These are phyloP conservation scores for Thunnus albacares DNA, from an alignment of 2,797 vertebrate species.

Conservation along the genomic window DNA sequence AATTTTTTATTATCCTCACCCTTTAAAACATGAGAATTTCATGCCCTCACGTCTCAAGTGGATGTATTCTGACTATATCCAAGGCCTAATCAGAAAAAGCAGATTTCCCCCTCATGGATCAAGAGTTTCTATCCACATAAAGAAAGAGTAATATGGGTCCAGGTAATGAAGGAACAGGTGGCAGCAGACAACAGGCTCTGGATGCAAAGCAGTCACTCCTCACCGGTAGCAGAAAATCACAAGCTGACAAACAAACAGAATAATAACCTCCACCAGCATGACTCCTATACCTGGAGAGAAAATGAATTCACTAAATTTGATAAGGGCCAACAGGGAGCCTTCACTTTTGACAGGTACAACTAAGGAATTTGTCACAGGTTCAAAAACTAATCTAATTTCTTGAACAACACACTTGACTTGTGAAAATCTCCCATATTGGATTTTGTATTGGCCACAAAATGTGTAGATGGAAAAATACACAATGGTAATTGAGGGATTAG, in stretches of 20 bases:
- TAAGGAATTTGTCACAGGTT: slow-evolving; percentile 87
- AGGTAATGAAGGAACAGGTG: slow-evolving; percentile 82
- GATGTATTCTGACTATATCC: slow-evolving; percentile 44
- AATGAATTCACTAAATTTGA: slow-evolving; percentile 87
- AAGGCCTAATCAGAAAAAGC: slow-evolving; percentile 50
- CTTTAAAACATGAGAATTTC: slow-evolving; percentile 37
- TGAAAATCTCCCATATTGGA: slow-evolving; percentile 84
- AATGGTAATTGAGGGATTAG: slow-evolving; percentile 85
- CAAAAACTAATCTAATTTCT: slow-evolving; percentile 87
- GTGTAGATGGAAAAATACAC: slow-evolving; percentile 77
- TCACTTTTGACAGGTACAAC: slow-evolving; percentile 87
- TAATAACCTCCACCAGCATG: slow-evolving; percentile 83
- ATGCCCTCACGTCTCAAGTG: slow-evolving; percentile 47
- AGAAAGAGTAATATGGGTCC: slow-evolving; percentile 62
- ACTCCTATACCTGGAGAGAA: slow-evolving; percentile 83
- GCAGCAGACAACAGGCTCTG: slow-evolving; percentile 70
- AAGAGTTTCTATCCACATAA: slow-evolving; percentile 49
- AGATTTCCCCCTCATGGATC: slow-evolving; percentile 51
- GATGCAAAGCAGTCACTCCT: slow-evolving; percentile 78
- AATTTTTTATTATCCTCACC: slow-evolving; percentile 26
- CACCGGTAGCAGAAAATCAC: slow-evolving; percentile 82
- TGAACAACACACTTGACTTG: slow-evolving; percentile 83
- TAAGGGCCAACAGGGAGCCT: slow-evolving; percentile 88
- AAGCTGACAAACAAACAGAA: slow-evolving; percentile 87
- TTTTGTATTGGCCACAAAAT: slow-evolving; percentile 76